Conservation (phyloP, 1,140 invertebrate genomes). For the Arctopsyche grandis region DNA sequence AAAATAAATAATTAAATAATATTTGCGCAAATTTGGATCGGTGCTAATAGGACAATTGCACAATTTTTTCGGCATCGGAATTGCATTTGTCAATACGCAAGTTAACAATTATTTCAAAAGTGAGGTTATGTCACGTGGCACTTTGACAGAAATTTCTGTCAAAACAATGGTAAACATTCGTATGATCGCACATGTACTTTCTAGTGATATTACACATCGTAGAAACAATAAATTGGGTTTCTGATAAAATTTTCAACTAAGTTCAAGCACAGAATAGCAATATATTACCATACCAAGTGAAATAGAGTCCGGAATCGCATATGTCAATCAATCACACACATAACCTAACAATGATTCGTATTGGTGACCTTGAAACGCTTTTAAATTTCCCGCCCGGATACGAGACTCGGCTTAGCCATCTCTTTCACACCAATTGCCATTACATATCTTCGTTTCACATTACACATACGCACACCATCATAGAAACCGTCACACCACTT, state of each 20-base stretch:
- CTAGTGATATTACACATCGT: not conserved
- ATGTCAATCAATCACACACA: constrained; percentile 6
- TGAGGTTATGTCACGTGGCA: constrained; percentile 34
- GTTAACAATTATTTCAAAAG: not conserved
- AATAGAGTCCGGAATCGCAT: not conserved
- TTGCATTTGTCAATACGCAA: not conserved
- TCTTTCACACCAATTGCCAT: not conserved
- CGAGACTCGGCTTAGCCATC: not conserved
- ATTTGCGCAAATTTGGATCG: too few species aligned
- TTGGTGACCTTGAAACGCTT: constrained; percentile 20
- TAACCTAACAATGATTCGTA: constrained; percentile 7
- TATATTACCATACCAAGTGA: not conserved
- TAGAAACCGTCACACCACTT: not conserved
- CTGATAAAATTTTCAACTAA: not conserved
- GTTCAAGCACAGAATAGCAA: not conserved
- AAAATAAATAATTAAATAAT: too few species aligned
- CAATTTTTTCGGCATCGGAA: too few species aligned
- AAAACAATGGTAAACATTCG: constrained; percentile 35
- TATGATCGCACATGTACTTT: constrained; percentile 47
- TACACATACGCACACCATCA: not conserved
- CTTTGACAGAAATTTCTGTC: constrained; percentile 50
- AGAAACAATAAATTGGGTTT: not conserved
- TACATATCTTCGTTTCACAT: constrained; percentile 7
- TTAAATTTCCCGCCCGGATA: constrained; percentile 38
- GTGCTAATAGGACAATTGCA: too few species aligned